Evolutionary conservation across 1,140 invertebrate species (phyloP).

Genomic region (Elysia chlorotica): DNA sequence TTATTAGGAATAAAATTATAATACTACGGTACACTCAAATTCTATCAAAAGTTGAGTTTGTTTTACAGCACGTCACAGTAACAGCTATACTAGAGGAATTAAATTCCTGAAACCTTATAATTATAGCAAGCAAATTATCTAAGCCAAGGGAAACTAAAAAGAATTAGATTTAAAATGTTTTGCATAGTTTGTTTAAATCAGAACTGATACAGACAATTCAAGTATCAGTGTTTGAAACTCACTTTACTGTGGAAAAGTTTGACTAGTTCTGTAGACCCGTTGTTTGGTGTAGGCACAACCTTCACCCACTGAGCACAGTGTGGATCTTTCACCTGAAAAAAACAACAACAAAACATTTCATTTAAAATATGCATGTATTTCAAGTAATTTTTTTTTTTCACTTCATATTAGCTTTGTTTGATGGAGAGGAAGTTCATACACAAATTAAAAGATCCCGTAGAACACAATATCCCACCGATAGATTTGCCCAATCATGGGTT

Average conservation of each 20-base stretch:
- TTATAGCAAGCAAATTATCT: too few relatives aligned
- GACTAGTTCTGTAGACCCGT: conserved; percentile 95
- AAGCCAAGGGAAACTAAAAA: not conserved
- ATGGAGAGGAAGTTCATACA: too few relatives aligned
- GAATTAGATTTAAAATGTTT: not conserved
- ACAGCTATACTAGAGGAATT: too few relatives aligned
- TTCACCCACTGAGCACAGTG: conserved; percentile 81
- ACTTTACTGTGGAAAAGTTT: conserved; percentile 69
- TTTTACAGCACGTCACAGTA: too few relatives aligned
- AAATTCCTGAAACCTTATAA: too few relatives aligned
- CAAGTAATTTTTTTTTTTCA: too few relatives aligned
- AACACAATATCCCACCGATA: too few relatives aligned
- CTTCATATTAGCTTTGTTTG: too few relatives aligned
- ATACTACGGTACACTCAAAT: not conserved
- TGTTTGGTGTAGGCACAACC: conserved; percentile 95
- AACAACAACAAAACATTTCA: conserved; percentile 29
- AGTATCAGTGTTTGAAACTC: not conserved
- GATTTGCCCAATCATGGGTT: too few relatives aligned
- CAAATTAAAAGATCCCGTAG: too few relatives aligned
- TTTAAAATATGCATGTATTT: too few relatives aligned
- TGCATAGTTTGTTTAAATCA: not conserved
- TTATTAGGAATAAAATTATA: not conserved
- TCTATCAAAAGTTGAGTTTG: too few relatives aligned
- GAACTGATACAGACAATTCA: not conserved
- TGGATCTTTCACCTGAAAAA: conserved; percentile 75